Evolutionary conservation across 2,888 invertebrate genomes (phyloP).

Genomic region (Dascillus cervinus): DNA sequence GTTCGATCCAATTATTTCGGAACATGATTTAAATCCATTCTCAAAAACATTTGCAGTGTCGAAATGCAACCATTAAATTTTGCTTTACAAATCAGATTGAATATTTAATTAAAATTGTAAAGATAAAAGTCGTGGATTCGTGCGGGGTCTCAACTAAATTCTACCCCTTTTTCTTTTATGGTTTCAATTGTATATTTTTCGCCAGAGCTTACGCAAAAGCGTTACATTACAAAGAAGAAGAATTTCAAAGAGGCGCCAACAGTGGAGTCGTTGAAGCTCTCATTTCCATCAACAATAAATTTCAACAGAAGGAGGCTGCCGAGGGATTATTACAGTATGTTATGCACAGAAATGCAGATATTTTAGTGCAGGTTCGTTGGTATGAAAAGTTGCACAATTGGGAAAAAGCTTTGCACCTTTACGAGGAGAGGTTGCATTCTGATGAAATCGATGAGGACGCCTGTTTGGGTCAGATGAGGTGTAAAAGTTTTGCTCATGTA

Average conservation of each 20-base stretch:
- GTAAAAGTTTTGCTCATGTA: constrained; percentile 2
- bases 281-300: constrained; percentile 94
- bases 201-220: constrained; percentile 67
- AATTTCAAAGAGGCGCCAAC: constrained; percentile 76
- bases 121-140: too few species aligned
- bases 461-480: constrained; percentile 84
- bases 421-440: constrained; percentile 63
- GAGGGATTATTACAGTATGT: constrained; percentile 87
- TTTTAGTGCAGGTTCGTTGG: constrained; percentile 81
- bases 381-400: constrained; percentile 98
- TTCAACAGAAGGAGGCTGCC: constrained; percentile 97
- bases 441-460: constrained; percentile 66
- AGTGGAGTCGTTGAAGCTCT: constrained; percentile 87
- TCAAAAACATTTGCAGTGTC: too few species aligned
- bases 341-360: constrained; percentile 64
- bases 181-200: not conserved
- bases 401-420: constrained; percentile 90
- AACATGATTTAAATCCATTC: too few species aligned
- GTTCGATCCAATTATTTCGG: too few species aligned
- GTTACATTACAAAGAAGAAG: constrained; percentile 85
- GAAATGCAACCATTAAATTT: too few species aligned
- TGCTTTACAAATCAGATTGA: too few species aligned
- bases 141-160: too few species aligned
- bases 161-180: not conserved
- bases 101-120: too few species aligned